Conservation (phyloP, 2,113 vertebrate genomes). For the Ariopsis seemanni region DNA sequence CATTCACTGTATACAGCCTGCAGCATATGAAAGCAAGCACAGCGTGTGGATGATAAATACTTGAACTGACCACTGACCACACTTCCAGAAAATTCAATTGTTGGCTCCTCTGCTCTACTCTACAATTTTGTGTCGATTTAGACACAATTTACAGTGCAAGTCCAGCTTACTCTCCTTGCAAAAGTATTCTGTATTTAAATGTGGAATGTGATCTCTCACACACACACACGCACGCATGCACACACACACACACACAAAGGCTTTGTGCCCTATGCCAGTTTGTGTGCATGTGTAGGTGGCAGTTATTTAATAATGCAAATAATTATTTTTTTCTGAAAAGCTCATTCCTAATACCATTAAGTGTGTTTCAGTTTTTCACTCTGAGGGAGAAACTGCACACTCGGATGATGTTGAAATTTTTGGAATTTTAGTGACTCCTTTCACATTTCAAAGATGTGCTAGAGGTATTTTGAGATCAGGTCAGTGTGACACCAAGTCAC, state of each 20-base stretch:
- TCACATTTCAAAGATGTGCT: not conserved
- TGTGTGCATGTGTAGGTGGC: not conserved
- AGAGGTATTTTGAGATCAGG: not conserved
- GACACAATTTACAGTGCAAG: not conserved
- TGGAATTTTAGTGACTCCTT: not conserved
- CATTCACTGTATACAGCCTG: not conserved
- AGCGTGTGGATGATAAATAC: not conserved
- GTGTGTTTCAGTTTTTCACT: not conserved
- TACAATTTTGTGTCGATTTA: too few species aligned
- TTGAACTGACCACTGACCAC: not conserved
- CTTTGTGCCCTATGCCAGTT: not conserved
- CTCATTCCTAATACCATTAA: not conserved
- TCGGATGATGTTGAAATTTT: not conserved
- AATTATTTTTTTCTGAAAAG: not conserved
- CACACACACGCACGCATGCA: not conserved
- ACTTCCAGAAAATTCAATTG: not conserved
- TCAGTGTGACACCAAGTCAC: not conserved
- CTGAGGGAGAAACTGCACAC: not conserved
- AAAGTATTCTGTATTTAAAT: not conserved
- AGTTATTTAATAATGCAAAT: constrained; percentile 2
- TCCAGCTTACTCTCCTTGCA: not conserved
- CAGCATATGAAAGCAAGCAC: not conserved
- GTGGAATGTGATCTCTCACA: not conserved
- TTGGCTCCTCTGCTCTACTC: not conserved
- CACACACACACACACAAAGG: not conserved